These are phyloP conservation scores for Ifrita kowaldi DNA, from an alignment of 2,113 vertebrate species.

Conservation along the genomic window DNA sequence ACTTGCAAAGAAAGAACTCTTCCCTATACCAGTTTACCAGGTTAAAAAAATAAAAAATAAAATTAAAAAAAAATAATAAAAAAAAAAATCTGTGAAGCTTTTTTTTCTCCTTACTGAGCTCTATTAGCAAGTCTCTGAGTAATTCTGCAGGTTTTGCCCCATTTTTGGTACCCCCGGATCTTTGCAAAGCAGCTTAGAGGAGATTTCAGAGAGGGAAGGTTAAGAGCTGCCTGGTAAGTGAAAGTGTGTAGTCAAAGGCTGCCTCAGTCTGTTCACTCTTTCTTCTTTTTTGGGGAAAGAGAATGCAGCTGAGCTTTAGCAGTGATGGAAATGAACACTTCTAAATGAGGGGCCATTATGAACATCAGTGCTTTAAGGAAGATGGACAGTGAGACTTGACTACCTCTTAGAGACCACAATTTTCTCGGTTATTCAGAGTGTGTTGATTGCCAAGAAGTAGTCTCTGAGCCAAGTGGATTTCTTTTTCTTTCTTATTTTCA, in stretches of 20 bases:
- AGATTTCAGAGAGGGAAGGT: background rate
- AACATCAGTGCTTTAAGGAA: background rate
- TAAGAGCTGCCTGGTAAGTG: background rate
- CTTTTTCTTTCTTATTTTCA: background rate
- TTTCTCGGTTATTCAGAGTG: background rate
- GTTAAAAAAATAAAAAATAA: background rate
- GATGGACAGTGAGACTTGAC: background rate
- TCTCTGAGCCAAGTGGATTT: background rate
- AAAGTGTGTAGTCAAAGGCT: background rate
- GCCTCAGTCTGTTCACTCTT: background rate
- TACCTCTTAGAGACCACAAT: background rate
- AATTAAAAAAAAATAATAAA: no score
- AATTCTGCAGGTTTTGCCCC: background rate
- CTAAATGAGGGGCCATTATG: background rate
- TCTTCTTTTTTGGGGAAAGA: background rate
- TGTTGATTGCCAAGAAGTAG: background rate
- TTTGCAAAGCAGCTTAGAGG: background rate
- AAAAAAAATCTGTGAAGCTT: background rate
- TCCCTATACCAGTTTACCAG: background rate
- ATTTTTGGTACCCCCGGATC: fast-evolving
- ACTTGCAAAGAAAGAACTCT: background rate
- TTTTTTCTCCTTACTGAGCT: background rate
- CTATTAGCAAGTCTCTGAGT: background rate
- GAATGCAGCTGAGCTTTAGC: background rate
- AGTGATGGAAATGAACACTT: background rate